These are phyloP conservation scores for Clarias gariepinus DNA, from an alignment of 2,113 vertebrate genomes.

Conservation along the genomic window DNA sequence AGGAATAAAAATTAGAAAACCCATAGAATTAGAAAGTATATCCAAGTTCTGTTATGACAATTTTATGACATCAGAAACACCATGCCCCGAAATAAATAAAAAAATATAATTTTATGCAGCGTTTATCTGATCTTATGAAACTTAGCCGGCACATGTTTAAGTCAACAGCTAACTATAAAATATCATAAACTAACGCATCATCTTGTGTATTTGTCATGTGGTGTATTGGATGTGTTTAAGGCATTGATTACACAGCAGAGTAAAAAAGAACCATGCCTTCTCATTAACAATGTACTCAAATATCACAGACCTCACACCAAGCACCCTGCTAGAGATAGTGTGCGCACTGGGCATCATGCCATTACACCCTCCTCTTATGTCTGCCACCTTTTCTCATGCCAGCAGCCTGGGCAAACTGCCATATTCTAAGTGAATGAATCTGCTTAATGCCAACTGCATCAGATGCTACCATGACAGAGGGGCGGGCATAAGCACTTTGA, in stretches of 20 bases:
- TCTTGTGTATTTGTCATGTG: neutral
- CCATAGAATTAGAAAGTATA: too few relatives aligned
- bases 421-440: constrained; percentile 53
- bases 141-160: neutral
- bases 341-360: constrained; percentile 42
- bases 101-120: too few relatives aligned
- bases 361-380: constrained; percentile 53
- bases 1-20: too few relatives aligned
- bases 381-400: constrained; percentile 50
- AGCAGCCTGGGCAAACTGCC: constrained; percentile 45
- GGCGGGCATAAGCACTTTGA: constrained; percentile 1
- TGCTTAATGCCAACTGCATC: constrained; percentile 48
- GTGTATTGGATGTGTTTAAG: neutral
- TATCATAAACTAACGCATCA: neutral
- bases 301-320: constrained; percentile 16
- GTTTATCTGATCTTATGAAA: neutral
- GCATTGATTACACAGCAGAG: neutral
- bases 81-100: neutral
- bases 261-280: neutral
- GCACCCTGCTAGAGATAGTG: constrained; percentile 24
- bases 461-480: constrained; percentile 27
- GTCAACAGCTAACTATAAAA: neutral
- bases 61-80: neutral
- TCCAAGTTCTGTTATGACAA: neutral
- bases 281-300: constrained; percentile 13